These are phyloP conservation scores for Hepsetus odoe DNA, from an alignment of 2,113 vertebrate genomes.

Conservation along the genomic window DNA sequence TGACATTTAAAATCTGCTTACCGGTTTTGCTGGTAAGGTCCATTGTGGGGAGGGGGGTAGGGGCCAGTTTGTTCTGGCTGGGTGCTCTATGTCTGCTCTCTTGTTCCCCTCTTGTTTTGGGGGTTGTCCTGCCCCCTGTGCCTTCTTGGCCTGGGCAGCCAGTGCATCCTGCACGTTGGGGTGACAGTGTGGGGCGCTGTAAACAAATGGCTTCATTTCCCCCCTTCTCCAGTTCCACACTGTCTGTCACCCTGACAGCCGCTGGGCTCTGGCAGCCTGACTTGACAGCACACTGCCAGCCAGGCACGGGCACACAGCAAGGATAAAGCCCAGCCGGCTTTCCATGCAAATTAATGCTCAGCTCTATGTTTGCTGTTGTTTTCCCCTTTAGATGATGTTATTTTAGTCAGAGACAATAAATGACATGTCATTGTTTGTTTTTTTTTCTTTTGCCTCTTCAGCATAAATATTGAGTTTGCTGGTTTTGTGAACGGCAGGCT, in stretches of 20 bases:
- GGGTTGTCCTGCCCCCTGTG: constrained; percentile 25
- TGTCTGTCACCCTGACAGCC: constrained; percentile 53
- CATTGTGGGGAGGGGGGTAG: background rate
- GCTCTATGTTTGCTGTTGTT: constrained; percentile 25
- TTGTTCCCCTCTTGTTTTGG: constrained; percentile 22
- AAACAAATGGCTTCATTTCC: constrained; percentile 40
- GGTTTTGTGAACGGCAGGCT: constrained; percentile 1
- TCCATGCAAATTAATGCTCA: constrained; percentile 41
- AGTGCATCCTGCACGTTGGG: constrained; percentile 2
- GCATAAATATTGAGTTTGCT: constrained; percentile 18
- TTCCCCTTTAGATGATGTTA: constrained; percentile 34
- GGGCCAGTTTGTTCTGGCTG: constrained; percentile 6
- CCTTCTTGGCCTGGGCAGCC: constrained; percentile 2
- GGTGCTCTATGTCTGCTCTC: constrained; percentile 4
- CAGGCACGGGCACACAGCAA: constrained; percentile 38
- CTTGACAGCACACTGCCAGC: constrained; percentile 9
- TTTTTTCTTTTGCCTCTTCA: constrained; percentile 26
- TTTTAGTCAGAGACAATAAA: constrained; percentile 45
- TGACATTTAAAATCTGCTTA: constrained; percentile 21
- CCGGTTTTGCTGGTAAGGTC: background rate
- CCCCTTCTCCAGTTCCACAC: constrained; percentile 19
- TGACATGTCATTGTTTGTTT: constrained; percentile 40
- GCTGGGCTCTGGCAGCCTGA: constrained; percentile 38
- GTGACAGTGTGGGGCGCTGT: constrained; percentile 33
- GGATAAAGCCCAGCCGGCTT: constrained; percentile 34